Evolutionary conservation across 2,888 invertebrate genomes (phyloP), one percentile per base, ranked within the genome.

Genomic region (Orthosia cruda): DNA sequence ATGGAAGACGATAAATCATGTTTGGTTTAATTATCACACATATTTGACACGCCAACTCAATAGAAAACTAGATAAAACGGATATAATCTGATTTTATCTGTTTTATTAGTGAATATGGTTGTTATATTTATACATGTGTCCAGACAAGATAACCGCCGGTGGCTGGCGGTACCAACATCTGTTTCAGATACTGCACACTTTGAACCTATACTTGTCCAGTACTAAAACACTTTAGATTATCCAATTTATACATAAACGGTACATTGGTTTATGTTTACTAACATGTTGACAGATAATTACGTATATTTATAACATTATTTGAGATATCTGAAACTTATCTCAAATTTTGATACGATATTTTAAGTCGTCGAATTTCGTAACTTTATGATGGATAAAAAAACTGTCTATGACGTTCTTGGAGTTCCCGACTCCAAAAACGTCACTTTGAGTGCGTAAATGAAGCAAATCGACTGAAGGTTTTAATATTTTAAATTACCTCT

Each of bases 81-180:
- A 70, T 68, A 69, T 58, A 80, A 83, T 83, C 76, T 64, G 76
- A 80, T 84, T 73, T 80, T 77, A 83, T 83, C 77, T n/a, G 58
- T 18, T 65, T 77, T 82, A 73, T 77, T 82, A 68, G 61, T 80
- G 70, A 77, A 77, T 77, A 83, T 62, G 47, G 70, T 49, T 64
- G 58, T 63, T 80, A 62, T 73, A 84, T 83, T 64, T 74, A 72
- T 81, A 83, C 76, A 72, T 76, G 66, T 78, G 67, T 74, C 50
- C 74, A 70, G 54, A 71, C 47, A 69, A 74, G 92, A 93, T 94
- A 94, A 92, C 89, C 86, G 87, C 85, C 93, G 90, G 94, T 92
- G 94, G 93, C 94, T 93, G 94, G 94, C 88, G 87, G 90, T 90
- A 86, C 94, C 93, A 91, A 90, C 90, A 90, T 93, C 93, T 94